phyloP scores from a whole-genome alignment of 2,888 invertebrate species.

The Ellobium chinense region DNA sequence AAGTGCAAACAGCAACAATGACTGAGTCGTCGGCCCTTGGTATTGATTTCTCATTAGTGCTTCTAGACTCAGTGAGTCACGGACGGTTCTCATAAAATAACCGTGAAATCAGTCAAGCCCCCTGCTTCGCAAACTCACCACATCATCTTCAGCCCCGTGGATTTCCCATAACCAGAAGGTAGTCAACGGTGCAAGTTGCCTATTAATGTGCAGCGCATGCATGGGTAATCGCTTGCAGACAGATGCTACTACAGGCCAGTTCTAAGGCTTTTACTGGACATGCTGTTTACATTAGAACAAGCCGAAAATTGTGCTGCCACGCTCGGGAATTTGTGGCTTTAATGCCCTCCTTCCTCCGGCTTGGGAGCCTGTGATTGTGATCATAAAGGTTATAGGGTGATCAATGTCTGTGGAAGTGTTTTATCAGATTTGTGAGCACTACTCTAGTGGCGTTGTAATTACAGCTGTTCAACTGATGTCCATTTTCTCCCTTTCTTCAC shows the following conservation, averaged over 20 bases:
- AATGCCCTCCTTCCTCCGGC: too few species aligned
- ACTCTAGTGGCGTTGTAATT: too few species aligned
- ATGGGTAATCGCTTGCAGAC: not conserved
- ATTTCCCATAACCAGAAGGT: not conserved
- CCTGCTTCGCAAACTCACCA: not conserved
- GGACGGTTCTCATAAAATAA: not conserved
- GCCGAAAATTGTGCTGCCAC: not conserved
- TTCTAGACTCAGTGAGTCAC: not conserved
- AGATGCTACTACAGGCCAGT: not conserved
- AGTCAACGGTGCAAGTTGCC: not conserved
- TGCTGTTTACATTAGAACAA: not conserved
- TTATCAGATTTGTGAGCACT: too few species aligned
- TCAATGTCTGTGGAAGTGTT: too few species aligned
- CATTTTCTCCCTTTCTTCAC: too few species aligned
- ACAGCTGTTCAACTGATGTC: too few species aligned
- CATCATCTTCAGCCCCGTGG: not conserved
- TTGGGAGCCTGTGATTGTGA: not conserved
- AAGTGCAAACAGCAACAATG: conserved; percentile 14
- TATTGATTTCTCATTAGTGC: conserved; percentile 2
- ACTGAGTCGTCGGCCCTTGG: not conserved
- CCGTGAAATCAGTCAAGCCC: not conserved
- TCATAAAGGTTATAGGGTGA: too few species aligned
- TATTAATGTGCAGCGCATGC: not conserved
- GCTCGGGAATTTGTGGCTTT: too few species aligned
- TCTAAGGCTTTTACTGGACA: not conserved